A percentile compares a stretch with the other conserved stretches of the same genome.
Evolutionary conservation across 2,797 vertebrate genomes (phyloP).

Genomic region (Eidolon dupreanum): DNA sequence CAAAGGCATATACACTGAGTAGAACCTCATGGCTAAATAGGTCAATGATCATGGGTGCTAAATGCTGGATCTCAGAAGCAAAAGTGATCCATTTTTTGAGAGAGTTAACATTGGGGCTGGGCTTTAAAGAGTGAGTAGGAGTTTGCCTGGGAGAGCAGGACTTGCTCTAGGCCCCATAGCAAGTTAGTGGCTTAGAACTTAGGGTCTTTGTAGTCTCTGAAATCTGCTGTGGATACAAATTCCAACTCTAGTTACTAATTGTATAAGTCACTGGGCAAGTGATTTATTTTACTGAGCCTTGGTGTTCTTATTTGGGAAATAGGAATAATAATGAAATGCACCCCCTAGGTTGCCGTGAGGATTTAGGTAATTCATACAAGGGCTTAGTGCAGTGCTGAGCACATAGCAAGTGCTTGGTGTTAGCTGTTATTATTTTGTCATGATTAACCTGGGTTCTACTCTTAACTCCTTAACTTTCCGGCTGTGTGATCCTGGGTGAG

Average conservation of each 20-base stretch:
- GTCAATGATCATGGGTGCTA: background rate
- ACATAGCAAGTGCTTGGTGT: background rate
- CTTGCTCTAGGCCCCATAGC: background rate
- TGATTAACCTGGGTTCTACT: background rate
- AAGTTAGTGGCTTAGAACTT: background rate
- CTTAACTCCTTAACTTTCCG: background rate
- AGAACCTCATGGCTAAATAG: background rate
- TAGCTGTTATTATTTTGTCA: background rate
- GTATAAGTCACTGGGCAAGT: background rate
- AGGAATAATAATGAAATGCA: background rate
- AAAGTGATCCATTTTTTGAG: background rate
- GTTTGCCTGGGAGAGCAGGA: background rate
- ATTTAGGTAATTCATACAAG: background rate
- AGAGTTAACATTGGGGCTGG: background rate
- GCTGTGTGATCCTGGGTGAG: background rate
- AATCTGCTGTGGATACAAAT: background rate
- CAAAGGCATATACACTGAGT: background rate
- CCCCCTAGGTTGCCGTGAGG: background rate
- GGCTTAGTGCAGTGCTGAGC: background rate
- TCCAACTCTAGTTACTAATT: background rate
- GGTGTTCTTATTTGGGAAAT: constrained; percentile 7
- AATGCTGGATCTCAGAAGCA: background rate
- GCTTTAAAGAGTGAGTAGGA: constrained; percentile 4
- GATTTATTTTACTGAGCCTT: background rate
- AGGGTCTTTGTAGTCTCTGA: background rate